Base-by-base conservation (phyloP, 2,113 vertebrate genomes). In the Acanthisitta chloris region DNA sequence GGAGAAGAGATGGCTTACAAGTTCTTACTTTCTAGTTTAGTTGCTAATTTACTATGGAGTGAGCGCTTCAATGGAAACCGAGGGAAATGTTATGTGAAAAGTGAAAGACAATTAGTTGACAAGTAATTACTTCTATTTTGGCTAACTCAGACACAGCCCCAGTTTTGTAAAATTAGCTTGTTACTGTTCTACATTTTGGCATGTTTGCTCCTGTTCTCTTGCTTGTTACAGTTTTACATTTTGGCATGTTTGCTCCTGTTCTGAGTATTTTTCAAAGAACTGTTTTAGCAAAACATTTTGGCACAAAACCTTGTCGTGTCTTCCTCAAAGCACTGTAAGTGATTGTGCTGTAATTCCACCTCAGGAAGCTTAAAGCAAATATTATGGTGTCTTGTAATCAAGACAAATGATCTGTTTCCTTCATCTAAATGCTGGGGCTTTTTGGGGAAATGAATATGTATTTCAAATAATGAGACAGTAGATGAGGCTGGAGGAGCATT, bases 401-500 rank as follows among this genome's bases (percentile, higher is more conserved):
- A 95, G 92, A 88, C 48, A 94, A 94, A 94, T 86, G 3, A 55
- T 81, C 90, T 62, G 28, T 64, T 96, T 96, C 31, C 26, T 67
- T 86, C 40, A 45, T 91, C 57, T 81, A 83, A 88, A 88, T 73
- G 19, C 52, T 69, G 43, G 7, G 2, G 0, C 10, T 29, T 81
- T 88, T 43, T 15, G 16, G 46, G 34, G 51, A 77, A 59, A 77
- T 62, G 23, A 65, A 52, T 86, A 66, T 82, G n/a, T n/a, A 49
- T 89, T 85, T 74, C 65, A 67, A 70, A 95, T 86, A 78, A 81
- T 94, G 93, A 94, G 72, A 95, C 87, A 91, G 94, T 88, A 94
- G 20, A 61, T 58, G 29, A 88, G 59, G n/a, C 71, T 92, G 33
- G 31, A 96, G 54, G 57, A 93, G 51, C 11, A 49, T 77, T 49